Conservation (phyloP, 1,140 invertebrate species). For the Lamellibrachia luymesi region DNA sequence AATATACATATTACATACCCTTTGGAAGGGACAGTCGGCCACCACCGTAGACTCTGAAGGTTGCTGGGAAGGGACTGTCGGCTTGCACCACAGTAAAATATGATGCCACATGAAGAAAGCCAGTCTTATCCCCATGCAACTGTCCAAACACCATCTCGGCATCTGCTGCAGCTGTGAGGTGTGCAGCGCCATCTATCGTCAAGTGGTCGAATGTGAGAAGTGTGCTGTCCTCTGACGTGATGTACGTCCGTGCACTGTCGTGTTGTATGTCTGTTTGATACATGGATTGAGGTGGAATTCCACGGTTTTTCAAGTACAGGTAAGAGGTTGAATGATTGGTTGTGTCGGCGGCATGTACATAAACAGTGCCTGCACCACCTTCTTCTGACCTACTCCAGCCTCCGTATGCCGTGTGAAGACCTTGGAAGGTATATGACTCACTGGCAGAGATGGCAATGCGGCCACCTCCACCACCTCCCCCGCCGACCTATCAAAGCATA, state of each 20-base stretch:
- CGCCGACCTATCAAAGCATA: conserved; percentile 27
- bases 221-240: conserved; percentile 26
- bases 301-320: conserved; percentile 37
- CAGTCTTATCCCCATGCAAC: conserved; percentile 39
- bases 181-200: conserved; percentile 34
- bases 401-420: conserved; percentile 37
- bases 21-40: conserved; percentile 35
- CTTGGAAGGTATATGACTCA: conserved; percentile 32
- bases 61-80: conserved; percentile 39
- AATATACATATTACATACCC: conserved; percentile 28
- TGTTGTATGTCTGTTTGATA: conserved; percentile 31
- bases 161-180: conserved; percentile 35
- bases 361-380: conserved; percentile 43
- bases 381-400: conserved; percentile 36
- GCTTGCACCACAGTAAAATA: conserved; percentile 32
- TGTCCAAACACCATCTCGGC: conserved; percentile 28
- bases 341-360: conserved; percentile 24
- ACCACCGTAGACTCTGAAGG: conserved; percentile 39
- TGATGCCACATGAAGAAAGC: conserved; percentile 37
- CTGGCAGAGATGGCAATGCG: conserved; percentile 35
- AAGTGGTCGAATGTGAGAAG: conserved; percentile 35
- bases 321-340: conserved; percentile 25
- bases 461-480: conserved; percentile 44
- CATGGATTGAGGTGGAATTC: conserved; percentile 29
- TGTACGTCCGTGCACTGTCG: conserved; percentile 40